phyloP scores from a whole-genome alignment of 2,797 vertebrate species.

The Hippocampus kuda region DNA sequence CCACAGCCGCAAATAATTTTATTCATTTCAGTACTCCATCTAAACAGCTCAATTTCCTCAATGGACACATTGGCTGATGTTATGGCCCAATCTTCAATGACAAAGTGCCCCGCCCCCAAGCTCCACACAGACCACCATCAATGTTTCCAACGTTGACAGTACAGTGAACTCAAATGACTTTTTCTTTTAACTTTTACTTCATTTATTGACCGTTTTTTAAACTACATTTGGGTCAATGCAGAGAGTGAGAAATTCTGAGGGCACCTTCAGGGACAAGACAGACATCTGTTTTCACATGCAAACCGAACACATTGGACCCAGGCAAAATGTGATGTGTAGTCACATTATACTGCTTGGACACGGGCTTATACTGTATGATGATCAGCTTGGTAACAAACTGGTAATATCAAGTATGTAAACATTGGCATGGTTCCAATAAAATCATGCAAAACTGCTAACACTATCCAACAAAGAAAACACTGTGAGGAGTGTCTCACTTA shows the following conservation, averaged over 20 bases:
- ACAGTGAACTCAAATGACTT: neutral
- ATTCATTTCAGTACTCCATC: neutral
- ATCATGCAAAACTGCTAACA: conserved; percentile 16
- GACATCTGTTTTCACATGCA: neutral
- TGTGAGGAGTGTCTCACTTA: neutral
- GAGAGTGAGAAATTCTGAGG: neutral
- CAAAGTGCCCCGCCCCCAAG: neutral
- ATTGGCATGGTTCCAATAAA: conserved; percentile 9
- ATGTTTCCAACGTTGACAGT: conserved; percentile 12
- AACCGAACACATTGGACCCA: neutral
- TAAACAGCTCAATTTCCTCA: neutral
- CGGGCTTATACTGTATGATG: neutral
- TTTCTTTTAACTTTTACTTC: neutral
- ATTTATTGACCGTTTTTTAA: too few species aligned
- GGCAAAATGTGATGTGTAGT: neutral
- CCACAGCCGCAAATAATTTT: neutral
- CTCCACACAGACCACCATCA: conserved; percentile 12
- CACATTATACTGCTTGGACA: neutral
- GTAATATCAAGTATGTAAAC: conserved; percentile 7
- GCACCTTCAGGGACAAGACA: neutral
- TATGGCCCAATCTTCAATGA: conserved; percentile 5
- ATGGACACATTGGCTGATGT: neutral
- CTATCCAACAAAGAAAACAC: conserved; percentile 8
- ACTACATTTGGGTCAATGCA: neutral
- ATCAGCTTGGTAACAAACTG: conserved; percentile 6